Base-by-base conservation (phyloP, 1,140 invertebrate genomes). In the Choristoneura fumiferana region DNA sequence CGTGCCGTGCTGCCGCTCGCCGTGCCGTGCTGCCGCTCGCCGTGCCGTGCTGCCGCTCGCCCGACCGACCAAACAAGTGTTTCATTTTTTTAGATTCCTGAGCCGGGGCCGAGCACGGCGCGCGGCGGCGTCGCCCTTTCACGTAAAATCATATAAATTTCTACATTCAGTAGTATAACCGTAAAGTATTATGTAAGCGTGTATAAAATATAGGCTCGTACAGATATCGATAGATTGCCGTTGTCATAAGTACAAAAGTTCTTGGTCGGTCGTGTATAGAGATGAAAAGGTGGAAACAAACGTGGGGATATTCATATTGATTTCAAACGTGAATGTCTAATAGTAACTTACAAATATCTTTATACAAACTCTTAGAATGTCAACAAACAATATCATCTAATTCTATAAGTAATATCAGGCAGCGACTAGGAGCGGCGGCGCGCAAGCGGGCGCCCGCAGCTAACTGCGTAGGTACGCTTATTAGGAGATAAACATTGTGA, bases 211-310 rank as follows among this genome's bases (percentile, higher is more conserved):
- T 57, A 49, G 43, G 17, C 43, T 29, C 17, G 43, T 22, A 49
- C 22, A 33, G 43, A 49, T 8, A 60, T 37, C n/a, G 60, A 63
- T 39, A 61, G 60, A 57, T n/a, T 36, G 34, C 59, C 61, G 65
- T 63, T 60, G 58, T 61, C 22, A 3, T 29, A 29, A 54, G 65
- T 76, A 80, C 71, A 69, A 78, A 78, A 80, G 73, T 74, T 75
- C 54, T 80, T 79, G 80, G 78, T 82, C 79, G 66, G 67, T 71
- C 64, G 63, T 66, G 65, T 69, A 53, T 55, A 60, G 58, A 64
- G 59, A 69, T 70, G 71, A 34, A 52, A 66, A 65, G 55, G 55
- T 63, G 67, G 34, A 62, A 69, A 76, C 22, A 49, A 49, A 29
- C 43, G 43, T 49, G 43, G 18, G 43, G 43, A 49, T 29, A 29